Evolutionary conservation across 2,888 invertebrate genomes (phyloP), one percentile per base, ranked within the genome.

Genomic region (Nipponacmea schrenckii): DNA sequence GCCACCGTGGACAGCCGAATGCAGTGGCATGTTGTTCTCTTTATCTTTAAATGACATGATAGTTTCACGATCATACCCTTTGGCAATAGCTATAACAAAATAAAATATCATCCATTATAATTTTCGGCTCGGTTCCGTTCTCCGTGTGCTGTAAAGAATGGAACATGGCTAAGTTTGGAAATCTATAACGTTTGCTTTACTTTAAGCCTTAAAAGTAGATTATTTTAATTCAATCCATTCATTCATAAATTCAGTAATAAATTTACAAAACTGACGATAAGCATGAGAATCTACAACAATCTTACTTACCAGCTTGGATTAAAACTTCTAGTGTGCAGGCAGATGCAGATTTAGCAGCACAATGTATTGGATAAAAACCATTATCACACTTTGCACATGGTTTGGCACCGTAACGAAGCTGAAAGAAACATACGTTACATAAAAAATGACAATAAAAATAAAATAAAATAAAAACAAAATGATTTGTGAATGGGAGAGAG

Each of bases 341-440:
- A 7, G 95, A 94, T 15, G 95, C 95, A 90, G 95, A 95, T 86
- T 95, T 95, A 4, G 96, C 95, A 1, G 96, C 96, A 84, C 95
- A 94, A 88, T 96, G 96, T 77, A 96, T 95, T 0, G 96, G 95
- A 87, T 95, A 95, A 89, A 94, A 95, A 15, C 96, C 96, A 90
- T 95, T 94, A 90, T 94, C 94, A 89, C 95, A 95, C 2, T 94
- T 93, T 76, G 91, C 92, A 83, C 94, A 93, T 68, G 94, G 93
- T 84, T 93, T 92, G 56, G 94, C 94, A 74, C 93, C 94, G 81
- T 94, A 91, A 81, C 94, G 93, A 80, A 96, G 93, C 96, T 96
- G 85, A 24, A 62, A 17, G n/a, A 39, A 7, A 7, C 39, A 39
- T 8, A 39, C 39, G 10, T 39, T 39, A n/a, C n/a, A 27, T n/a